phyloP scores from a whole-genome alignment of 2,888 invertebrate species.

The Celastrina argiolus region DNA sequence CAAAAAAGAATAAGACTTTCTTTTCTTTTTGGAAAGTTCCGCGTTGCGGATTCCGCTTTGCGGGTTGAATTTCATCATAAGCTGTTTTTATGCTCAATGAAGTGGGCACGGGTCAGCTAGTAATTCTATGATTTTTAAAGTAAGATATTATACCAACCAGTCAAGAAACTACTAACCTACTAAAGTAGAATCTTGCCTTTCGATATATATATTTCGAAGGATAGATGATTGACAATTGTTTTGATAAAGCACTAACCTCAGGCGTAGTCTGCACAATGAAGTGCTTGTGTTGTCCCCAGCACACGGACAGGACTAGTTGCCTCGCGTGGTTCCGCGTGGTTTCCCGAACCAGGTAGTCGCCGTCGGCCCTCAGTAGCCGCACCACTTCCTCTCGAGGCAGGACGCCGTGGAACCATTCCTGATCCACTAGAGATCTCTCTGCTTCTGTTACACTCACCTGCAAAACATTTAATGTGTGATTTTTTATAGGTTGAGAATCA shows the following conservation, averaged over 20 bases:
- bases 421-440: conserved; percentile 88
- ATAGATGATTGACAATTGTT: too few relatives aligned
- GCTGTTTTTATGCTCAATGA: too few relatives aligned
- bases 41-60: too few relatives aligned
- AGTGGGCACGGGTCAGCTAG: too few relatives aligned
- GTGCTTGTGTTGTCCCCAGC: conserved; percentile 97
- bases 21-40: too few relatives aligned
- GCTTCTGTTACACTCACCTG: conserved; percentile 70
- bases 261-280: conserved; percentile 97
- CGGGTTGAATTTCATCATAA: too few relatives aligned
- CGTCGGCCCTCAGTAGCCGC: conserved; percentile 91
- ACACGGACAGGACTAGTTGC: conserved; percentile 95
- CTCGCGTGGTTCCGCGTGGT: conserved; percentile 94
- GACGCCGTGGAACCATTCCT: conserved; percentile 98
- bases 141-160: too few relatives aligned
- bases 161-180: too few relatives aligned
- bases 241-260: conserved; percentile 80
- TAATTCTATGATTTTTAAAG: too few relatives aligned
- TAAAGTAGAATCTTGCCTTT: too few relatives aligned
- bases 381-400: conserved; percentile 97
- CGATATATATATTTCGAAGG: too few relatives aligned
- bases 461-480: conserved; percentile 19
- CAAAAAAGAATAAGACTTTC: too few relatives aligned
- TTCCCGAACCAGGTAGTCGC: conserved; percentile 96
- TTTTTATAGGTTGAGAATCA: background rate